Conservation (phyloP, 2,888 invertebrate genomes). For the Drosophila kuntzei region DNA sequence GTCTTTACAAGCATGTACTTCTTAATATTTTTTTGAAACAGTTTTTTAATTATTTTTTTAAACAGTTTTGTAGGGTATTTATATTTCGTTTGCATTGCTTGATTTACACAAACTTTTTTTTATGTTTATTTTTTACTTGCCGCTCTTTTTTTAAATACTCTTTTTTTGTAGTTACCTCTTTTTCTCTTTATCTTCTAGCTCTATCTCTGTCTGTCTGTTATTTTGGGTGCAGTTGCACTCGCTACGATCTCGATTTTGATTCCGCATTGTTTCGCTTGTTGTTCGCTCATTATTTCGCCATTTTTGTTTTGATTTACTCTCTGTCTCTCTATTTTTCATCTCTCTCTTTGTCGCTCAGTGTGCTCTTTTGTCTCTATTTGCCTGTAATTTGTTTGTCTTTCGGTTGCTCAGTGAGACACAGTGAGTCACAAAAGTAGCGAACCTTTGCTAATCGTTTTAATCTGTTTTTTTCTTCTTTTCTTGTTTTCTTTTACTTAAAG, state of each 20-base stretch:
- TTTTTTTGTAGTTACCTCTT: background rate
- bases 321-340: background rate
- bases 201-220: background rate
- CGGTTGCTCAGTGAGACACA: constrained; percentile 8
- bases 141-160: background rate
- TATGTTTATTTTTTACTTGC: background rate
- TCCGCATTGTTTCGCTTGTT: constrained; percentile 23
- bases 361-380: background rate
- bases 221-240: constrained; percentile 46
- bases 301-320: constrained; percentile 17
- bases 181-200: background rate
- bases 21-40: background rate
- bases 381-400: constrained; percentile 16
- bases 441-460: constrained; percentile 33
- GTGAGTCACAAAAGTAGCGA: constrained; percentile 43
- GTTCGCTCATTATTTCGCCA: constrained; percentile 5
- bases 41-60: background rate
- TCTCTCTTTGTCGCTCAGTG: background rate
- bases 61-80: constrained; percentile 1
- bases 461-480: constrained; percentile 8
- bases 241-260: constrained; percentile 33
- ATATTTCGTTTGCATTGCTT: background rate
- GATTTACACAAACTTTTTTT: background rate
- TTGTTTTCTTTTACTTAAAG: constrained; percentile 1
- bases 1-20: too few species aligned